Base-by-base conservation (phyloP, 2,113 vertebrate genomes). In the Leucosticte australis region DNA sequence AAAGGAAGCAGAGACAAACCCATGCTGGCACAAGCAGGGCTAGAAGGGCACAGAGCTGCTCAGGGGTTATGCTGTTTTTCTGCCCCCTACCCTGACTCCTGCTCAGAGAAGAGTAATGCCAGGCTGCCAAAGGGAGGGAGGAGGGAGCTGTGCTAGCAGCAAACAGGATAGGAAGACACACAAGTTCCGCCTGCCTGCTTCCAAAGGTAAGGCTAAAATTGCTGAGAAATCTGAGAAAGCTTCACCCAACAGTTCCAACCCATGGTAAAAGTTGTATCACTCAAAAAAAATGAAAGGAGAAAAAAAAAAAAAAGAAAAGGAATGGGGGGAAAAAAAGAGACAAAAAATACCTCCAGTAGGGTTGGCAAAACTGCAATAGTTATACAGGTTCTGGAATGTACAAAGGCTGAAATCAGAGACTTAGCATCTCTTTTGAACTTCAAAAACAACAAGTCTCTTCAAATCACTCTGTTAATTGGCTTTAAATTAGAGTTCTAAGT, bases 401-500 rank as follows among this genome's bases (percentile, higher is more conserved):
- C 89, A 92, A 95, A 95, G 89, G 55, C 92, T 91, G 89, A 94
- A 97, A 96, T 97, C 96, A 96, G 96, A 97, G 96, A 94, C 94
- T 97, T 87, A 81, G 39, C 89, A 91, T 96, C 93, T 91, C 96
- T 91, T 97, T 97, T 97, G 96, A 96, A 97, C 96, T 96, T 97
- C 92, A 96, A 95, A 94, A 95, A 71, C 94, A 96, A 94, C 95
- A 97, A 94, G 96, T 96, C 96, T 95, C 96, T 96, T 96, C 96
- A 97, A 96, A 97, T 96, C 95, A 92, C 89, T 91, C 69, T 1
- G 53, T 95, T 96, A 95, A 96, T 97, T 95, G 91, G 89, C 94
- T 97, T 96, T 96, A 95, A 97, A 97, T 95, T 94, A 95, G 96
- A 96, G 89, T 95, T 95, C 89, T 95, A 94, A 94, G 89, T 95